phyloP scores from a whole-genome alignment of 1,140 invertebrate species.

The Pogonomyrmex barbatus region DNA sequence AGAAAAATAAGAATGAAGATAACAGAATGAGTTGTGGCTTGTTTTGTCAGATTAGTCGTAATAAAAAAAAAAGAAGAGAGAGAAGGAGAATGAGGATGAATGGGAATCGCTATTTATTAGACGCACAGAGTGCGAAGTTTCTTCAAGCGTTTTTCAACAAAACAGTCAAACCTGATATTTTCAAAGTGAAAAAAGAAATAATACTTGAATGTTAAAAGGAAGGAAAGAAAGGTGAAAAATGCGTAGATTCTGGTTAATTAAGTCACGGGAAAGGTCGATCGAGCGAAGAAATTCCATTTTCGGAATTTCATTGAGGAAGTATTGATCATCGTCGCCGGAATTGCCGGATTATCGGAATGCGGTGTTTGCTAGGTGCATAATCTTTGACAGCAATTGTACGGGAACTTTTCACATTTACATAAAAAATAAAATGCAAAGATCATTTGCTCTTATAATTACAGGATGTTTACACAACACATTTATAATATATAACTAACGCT shows the following conservation, averaged over 20 bases:
- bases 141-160: no score
- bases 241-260: background rate
- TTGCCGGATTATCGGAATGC: conserved; percentile 25
- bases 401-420: background rate
- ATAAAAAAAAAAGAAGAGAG: background rate
- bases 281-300: conserved; percentile 2
- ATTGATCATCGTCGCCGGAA: conserved; percentile 20
- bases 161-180: no score
- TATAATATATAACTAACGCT: background rate
- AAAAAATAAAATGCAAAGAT: background rate
- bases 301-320: conserved; percentile 26
- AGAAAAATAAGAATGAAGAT: background rate
- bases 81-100: no score
- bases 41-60: background rate
- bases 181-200: no score
- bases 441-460: background rate
- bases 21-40: background rate
- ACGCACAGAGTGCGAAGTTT: no score
- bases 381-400: background rate
- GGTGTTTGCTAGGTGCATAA: background rate
- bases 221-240: no score
- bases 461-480: background rate
- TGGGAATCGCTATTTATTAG: no score
- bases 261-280: background rate
- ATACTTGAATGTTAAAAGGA: no score